A percentile compares a stretch with the other conserved stretches of the same genome.
These are phyloP conservation scores for Danaus chrysippus DNA, from an alignment of 2,888 invertebrate genomes.

Conservation along the genomic window DNA sequence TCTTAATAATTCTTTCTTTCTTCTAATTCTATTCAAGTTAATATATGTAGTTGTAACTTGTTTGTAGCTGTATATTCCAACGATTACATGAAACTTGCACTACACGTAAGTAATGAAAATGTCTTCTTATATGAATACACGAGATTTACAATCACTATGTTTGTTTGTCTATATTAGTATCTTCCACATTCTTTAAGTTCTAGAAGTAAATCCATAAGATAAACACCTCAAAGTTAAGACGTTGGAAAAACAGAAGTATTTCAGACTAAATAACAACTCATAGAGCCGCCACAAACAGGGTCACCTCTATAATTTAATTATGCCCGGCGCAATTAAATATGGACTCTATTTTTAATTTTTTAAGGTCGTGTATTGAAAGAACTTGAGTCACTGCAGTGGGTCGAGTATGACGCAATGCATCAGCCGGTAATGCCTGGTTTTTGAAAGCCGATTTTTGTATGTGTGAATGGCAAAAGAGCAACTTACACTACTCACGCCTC, in stretches of 20 bases:
- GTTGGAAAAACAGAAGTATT: background rate
- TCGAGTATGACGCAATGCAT: conserved; percentile 44
- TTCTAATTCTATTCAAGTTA: too few relatives aligned
- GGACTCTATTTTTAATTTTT: conserved; percentile 28
- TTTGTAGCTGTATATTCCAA: too few relatives aligned
- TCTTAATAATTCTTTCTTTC: too few relatives aligned
- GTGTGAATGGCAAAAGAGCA: conserved; percentile 20
- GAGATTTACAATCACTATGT: too few relatives aligned
- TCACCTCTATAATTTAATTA: conserved; percentile 29
- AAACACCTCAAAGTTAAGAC: background rate
- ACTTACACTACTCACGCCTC: conserved; percentile 10
- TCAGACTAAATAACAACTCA: background rate
- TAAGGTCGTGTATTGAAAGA: conserved; percentile 34
- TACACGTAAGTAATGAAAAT: too few relatives aligned
- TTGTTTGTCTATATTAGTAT: too few relatives aligned
- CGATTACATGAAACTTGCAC: too few relatives aligned
- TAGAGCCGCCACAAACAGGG: conserved; percentile 16
- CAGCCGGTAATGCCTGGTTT: conserved; percentile 30
- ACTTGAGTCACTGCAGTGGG: conserved; percentile 37
- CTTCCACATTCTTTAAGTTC: too few relatives aligned
- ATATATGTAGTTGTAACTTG: too few relatives aligned
- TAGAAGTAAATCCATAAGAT: too few relatives aligned
- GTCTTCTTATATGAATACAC: too few relatives aligned
- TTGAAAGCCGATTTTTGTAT: conserved; percentile 26
- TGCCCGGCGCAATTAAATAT: conserved; percentile 28